Conservation (phyloP, 1,140 invertebrate species). For the Cotesia chilonis region DNA sequence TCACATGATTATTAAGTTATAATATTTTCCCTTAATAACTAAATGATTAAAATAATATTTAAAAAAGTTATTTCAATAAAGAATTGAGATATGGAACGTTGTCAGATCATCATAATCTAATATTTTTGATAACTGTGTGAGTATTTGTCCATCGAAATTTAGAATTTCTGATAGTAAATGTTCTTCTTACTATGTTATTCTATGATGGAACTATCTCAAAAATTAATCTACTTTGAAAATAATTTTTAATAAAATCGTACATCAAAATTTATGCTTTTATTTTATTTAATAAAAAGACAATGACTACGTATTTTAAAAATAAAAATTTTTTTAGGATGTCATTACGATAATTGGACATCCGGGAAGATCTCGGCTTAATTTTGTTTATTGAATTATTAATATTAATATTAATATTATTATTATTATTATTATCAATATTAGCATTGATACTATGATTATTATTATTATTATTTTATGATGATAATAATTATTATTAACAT, state of each 20-base stretch:
- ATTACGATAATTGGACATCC: neutral
- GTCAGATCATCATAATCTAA: too few species aligned
- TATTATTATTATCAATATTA: neutral
- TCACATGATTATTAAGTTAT: too few species aligned
- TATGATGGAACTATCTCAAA: neutral
- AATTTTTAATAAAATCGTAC: constrained; percentile 46
- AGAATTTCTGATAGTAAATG: too few species aligned
- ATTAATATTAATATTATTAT: neutral
- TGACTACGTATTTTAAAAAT: neutral
- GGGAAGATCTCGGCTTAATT: constrained; percentile 14
- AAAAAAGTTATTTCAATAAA: too few species aligned
- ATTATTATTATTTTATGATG: neutral
- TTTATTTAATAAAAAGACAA: too few species aligned
- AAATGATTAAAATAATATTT: too few species aligned
- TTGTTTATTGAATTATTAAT: neutral
- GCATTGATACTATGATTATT: neutral
- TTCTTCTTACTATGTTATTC: too few species aligned
- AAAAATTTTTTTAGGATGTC: neutral
- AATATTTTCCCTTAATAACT: too few species aligned
- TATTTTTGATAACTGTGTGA: too few species aligned
- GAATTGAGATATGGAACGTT: too few species aligned
- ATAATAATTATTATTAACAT: neutral
- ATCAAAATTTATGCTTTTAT: too few species aligned
- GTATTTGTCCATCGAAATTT: too few species aligned
- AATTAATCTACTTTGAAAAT: constrained; percentile 8